A percentile compares a stretch with the other conserved stretches of the same genome.
These are phyloP conservation scores for Xyrichtys novacula DNA, from an alignment of 2,797 vertebrate species.

Conservation along the genomic window DNA sequence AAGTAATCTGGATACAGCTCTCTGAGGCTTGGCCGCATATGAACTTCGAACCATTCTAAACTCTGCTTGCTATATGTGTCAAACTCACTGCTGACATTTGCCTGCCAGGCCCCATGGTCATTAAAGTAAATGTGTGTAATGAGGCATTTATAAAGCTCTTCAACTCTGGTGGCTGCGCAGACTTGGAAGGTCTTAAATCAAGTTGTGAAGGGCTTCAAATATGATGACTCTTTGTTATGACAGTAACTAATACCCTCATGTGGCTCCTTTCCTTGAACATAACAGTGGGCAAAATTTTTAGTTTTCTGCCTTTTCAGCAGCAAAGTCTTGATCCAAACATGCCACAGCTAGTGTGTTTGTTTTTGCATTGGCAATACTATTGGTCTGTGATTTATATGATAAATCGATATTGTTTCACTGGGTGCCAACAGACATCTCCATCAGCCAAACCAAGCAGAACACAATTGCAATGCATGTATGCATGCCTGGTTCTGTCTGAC, in stretches of 20 bases:
- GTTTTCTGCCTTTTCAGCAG: neutral
- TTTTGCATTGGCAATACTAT: neutral
- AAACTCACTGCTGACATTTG: conserved; percentile 10
- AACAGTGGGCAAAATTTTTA: neutral
- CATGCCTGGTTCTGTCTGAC: conserved; percentile 14
- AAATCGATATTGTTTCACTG: neutral
- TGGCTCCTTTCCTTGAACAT: no score
- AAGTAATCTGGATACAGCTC: neutral
- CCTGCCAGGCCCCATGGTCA: conserved; percentile 2
- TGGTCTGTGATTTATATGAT: neutral
- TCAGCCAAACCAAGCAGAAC: conserved; percentile 1
- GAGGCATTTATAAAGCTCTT: conserved; percentile 9
- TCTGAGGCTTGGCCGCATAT: conserved; percentile 3
- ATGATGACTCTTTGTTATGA: neutral
- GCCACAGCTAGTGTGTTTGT: neutral
- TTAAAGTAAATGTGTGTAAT: conserved; percentile 9
- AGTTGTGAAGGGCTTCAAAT: neutral
- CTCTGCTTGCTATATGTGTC: neutral
- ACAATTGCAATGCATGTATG: conserved; percentile 31
- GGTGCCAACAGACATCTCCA: neutral
- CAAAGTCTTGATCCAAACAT: neutral
- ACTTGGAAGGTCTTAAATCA: conserved; percentile 1
- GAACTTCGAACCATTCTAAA: neutral
- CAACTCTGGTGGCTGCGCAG: neutral
- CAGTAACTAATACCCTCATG: neutral